Conservation (phyloP, 2,888 invertebrate species). For the Eilema caniola region DNA sequence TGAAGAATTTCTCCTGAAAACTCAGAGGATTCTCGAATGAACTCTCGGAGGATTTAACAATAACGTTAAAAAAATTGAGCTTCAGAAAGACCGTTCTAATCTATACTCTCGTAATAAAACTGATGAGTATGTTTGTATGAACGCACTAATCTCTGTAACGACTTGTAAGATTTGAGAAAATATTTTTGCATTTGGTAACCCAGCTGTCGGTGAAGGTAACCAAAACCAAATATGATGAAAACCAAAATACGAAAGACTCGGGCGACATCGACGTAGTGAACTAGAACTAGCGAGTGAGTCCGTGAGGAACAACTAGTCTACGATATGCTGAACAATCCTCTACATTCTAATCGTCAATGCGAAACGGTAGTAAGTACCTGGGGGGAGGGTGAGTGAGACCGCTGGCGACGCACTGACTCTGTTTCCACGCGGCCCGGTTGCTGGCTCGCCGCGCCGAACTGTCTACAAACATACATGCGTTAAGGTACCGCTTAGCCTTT, state of each 20-base stretch:
- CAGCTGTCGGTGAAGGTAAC: neutral
- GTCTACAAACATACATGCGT: conserved; percentile 94
- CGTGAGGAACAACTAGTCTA: neutral
- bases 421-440: conserved; percentile 94
- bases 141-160: neutral
- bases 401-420: conserved; percentile 94
- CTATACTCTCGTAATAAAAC: neutral
- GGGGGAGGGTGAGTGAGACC: conserved; percentile 87
- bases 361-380: conserved; percentile 61
- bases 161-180: neutral
- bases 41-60: neutral
- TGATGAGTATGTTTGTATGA: neutral
- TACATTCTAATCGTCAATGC: neutral
- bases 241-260: neutral
- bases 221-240: neutral
- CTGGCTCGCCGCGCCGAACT: conserved; percentile 95
- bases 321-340: conserved; percentile 1
- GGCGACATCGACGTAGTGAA: neutral
- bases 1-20: neutral
- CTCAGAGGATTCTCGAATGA: neutral
- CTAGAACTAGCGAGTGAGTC: neutral
- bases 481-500: conserved; percentile 83
- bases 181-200: neutral
- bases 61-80: neutral
- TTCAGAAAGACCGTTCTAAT: neutral